Percentiles rank a stretch among this genome's conserved stretches.
phyloP scores from a whole-genome alignment of 1,140 invertebrate species.

The Diuraphis noxia region DNA sequence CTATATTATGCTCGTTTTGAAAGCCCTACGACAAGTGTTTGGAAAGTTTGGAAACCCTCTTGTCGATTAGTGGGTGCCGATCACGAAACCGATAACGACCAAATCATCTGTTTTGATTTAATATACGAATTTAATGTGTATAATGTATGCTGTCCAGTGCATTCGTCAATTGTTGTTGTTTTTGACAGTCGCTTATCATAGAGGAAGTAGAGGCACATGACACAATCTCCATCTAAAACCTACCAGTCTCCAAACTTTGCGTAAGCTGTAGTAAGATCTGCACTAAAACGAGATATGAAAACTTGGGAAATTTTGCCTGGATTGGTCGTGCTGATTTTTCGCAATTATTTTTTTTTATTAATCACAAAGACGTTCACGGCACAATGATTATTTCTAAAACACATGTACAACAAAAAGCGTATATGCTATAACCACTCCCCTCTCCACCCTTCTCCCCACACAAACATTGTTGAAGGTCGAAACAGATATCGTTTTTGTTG shows the following conservation, averaged over 20 bases:
- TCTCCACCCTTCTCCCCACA: too few relatives aligned
- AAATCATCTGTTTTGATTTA: not conserved
- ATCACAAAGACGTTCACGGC: not conserved
- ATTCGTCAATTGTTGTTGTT: not conserved
- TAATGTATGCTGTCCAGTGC: not conserved
- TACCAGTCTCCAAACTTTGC: not conserved
- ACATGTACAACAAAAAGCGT: not conserved
- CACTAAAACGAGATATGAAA: not conserved
- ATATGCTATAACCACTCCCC: not conserved
- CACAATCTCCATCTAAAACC: not conserved
- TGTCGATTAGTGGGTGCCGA: too few relatives aligned
- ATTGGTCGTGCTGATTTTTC: not conserved
- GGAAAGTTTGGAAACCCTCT: too few relatives aligned
- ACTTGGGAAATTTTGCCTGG: not conserved
- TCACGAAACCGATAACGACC: not conserved
- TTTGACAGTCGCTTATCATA: not conserved
- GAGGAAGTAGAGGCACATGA: too few relatives aligned
- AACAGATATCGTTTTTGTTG: not conserved
- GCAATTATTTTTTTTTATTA: not conserved
- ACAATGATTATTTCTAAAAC: not conserved
- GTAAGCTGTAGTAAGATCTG: not conserved
- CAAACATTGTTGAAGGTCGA: not conserved
- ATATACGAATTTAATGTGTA: not conserved
- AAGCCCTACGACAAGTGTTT: too few relatives aligned
- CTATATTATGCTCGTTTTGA: too few relatives aligned